Percentiles rank a stretch among this genome's conserved stretches.
phyloP scores from a whole-genome alignment of 2,797 vertebrate genomes.

The Mastacembelus armatus region DNA sequence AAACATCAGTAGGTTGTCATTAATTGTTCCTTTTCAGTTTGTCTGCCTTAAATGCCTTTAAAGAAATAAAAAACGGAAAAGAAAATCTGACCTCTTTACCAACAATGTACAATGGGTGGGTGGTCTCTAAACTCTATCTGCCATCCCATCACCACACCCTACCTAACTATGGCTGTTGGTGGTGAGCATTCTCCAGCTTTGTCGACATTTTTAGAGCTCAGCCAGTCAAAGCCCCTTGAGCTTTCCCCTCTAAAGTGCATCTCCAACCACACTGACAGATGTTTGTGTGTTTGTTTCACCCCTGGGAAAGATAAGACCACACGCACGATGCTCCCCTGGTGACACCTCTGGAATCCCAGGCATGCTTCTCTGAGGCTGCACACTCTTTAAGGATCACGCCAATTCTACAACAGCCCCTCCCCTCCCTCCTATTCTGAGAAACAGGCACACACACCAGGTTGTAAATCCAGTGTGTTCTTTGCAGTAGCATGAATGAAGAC shows the following conservation, averaged over 20 bases:
- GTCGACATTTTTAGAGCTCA: slow-evolving; percentile 59
- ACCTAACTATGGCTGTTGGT: slow-evolving; percentile 36
- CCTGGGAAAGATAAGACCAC: slow-evolving; percentile 52
- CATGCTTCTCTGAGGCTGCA: slow-evolving; percentile 53
- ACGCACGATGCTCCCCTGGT: slow-evolving; percentile 64
- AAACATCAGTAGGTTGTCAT: background rate
- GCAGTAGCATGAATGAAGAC: slow-evolving; percentile 35
- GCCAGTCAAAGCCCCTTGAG: slow-evolving; percentile 43
- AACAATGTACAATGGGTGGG: slow-evolving; percentile 10
- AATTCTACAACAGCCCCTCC: slow-evolving; percentile 40
- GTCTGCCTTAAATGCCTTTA: background rate
- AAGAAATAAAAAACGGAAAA: background rate
- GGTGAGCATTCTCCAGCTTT: slow-evolving; percentile 41
- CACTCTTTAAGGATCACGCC: slow-evolving; percentile 54
- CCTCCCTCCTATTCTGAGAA: slow-evolving; percentile 59
- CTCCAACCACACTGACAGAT: slow-evolving; percentile 32
- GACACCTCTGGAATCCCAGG: slow-evolving; percentile 76
- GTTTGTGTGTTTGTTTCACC: slow-evolving; percentile 55
- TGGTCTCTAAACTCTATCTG: slow-evolving; percentile 36
- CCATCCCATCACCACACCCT: slow-evolving; percentile 39
- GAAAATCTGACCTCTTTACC: slow-evolving; percentile 4
- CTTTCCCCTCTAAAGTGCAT: slow-evolving; percentile 33
- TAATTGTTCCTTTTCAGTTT: background rate
- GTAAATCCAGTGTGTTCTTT: slow-evolving; percentile 57
- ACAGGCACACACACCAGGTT: slow-evolving; percentile 34